phyloP scores from a whole-genome alignment of 2,888 invertebrate genomes.

The Candidula unifasciata region DNA sequence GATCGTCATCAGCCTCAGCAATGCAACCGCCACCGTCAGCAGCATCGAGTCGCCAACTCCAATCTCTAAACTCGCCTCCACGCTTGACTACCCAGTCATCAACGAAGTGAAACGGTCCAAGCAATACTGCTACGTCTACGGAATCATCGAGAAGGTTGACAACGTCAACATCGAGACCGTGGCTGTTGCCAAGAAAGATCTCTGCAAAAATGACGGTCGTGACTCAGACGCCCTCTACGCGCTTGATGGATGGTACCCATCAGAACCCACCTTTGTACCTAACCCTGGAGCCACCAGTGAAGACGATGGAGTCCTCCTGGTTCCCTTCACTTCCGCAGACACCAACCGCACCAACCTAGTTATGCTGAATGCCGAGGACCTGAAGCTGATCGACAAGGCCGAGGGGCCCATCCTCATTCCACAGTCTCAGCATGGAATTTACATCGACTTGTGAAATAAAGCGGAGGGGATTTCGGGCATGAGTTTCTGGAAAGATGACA shows the following conservation, averaged over 20 bases:
- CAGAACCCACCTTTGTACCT: conserved; percentile 72
- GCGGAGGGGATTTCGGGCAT: too few relatives aligned
- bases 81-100: conserved; percentile 71
- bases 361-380: conserved; percentile 66
- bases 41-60: conserved; percentile 27
- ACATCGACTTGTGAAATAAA: too few relatives aligned
- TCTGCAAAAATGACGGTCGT: conserved; percentile 59
- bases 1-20: conserved; percentile 61
- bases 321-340: conserved; percentile 68
- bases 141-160: conserved; percentile 68
- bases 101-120: conserved; percentile 67
- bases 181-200: conserved; percentile 71
- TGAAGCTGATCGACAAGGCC: conserved; percentile 65
- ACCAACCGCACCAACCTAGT: conserved; percentile 63
- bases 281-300: conserved; percentile 61
- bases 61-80: conserved; percentile 56
- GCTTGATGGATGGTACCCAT: conserved; percentile 63
- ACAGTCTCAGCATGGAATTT: conserved; percentile 71
- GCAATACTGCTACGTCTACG: conserved; percentile 72
- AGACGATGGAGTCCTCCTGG: conserved; percentile 73
- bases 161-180: conserved; percentile 60
- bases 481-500: too few relatives aligned
- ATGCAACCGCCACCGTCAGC: conserved; percentile 39
- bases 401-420: conserved; percentile 69
- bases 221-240: conserved; percentile 57